Percentiles rank a stretch among this genome's conserved stretches.
These are phyloP conservation scores for Rallus crepitans DNA, from an alignment of 2,797 vertebrate genomes.

Conservation along the genomic window DNA sequence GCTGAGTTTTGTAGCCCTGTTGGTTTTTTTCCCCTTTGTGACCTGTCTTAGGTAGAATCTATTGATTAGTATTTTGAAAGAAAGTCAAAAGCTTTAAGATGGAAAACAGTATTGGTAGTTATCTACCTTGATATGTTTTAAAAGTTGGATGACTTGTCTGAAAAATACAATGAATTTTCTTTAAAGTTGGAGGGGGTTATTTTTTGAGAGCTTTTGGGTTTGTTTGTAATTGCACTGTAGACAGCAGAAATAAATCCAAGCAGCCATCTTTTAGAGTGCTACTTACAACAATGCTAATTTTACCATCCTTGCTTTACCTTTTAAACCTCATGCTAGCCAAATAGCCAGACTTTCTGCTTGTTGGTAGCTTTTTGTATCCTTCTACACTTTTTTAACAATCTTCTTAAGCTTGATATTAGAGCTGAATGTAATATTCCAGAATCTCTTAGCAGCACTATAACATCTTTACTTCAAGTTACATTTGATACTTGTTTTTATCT, in stretches of 20 bases:
- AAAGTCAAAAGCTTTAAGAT: not conserved
- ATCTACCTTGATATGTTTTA: not conserved
- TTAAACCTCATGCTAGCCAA: not conserved
- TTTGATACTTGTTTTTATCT: not conserved
- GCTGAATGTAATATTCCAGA: not conserved
- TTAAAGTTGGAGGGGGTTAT: not conserved
- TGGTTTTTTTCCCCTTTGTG: not conserved
- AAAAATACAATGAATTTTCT: not conserved
- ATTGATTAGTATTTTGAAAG: not conserved
- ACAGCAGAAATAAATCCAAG: not conserved
- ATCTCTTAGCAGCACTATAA: not conserved
- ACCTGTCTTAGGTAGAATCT: not conserved
- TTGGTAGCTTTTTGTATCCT: not conserved
- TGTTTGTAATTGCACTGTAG: not conserved
- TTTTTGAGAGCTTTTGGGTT: not conserved
- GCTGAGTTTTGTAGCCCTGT: not conserved
- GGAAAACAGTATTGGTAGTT: not conserved
- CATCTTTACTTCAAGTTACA: not conserved
- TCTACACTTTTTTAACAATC: not conserved
- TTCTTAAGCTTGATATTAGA: not conserved
- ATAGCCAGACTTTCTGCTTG: not conserved
- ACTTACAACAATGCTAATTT: not conserved
- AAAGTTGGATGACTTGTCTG: not conserved
- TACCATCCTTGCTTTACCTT: not conserved
- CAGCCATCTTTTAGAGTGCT: not conserved